Evolutionary conservation across 2,888 invertebrate species (phyloP).

Genomic region (Unio pictorum): DNA sequence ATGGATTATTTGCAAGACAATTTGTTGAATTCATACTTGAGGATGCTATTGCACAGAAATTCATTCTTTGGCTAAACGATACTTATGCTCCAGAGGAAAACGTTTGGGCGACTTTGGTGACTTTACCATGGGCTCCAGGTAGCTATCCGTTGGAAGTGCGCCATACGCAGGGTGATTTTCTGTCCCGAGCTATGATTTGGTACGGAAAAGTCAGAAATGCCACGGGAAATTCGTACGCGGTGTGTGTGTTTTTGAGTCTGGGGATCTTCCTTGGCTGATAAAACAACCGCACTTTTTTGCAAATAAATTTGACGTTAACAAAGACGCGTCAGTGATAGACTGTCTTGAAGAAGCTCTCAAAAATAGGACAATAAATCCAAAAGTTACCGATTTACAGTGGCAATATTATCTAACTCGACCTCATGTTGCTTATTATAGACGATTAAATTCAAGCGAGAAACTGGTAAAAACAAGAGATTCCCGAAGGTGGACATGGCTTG

Average conservation of each 20-base stretch:
- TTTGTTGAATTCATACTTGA: conserved; percentile 43
- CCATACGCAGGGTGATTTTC: conserved; percentile 34
- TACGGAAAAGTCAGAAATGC: conserved; percentile 36
- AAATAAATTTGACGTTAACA: conserved; percentile 54
- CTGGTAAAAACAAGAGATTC: too few species aligned
- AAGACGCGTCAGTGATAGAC: conserved; percentile 41
- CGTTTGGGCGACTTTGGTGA: conserved; percentile 44
- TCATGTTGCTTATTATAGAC: conserved; percentile 23
- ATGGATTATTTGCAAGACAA: conserved; percentile 30
- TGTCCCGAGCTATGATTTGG: conserved; percentile 51
- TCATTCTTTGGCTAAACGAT: conserved; percentile 40
- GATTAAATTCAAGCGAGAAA: too few species aligned
- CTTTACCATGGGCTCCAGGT: conserved; percentile 40
- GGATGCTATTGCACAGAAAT: conserved; percentile 22
- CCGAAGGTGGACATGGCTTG: too few species aligned
- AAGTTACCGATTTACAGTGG: conserved; percentile 20
- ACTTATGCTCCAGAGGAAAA: conserved; percentile 46
- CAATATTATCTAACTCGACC: conserved; percentile 29
- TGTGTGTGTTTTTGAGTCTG: conserved; percentile 43
- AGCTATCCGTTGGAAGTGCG: conserved; percentile 48
- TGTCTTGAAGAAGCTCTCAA: conserved; percentile 40
- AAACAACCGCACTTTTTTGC: conserved; percentile 61
- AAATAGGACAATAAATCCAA: conserved; percentile 16
- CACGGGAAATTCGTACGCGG: conserved; percentile 40
- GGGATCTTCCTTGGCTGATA: conserved; percentile 57